Conservation (phyloP, 2,888 invertebrate genomes). For the Pristionchus mayeri region DNA sequence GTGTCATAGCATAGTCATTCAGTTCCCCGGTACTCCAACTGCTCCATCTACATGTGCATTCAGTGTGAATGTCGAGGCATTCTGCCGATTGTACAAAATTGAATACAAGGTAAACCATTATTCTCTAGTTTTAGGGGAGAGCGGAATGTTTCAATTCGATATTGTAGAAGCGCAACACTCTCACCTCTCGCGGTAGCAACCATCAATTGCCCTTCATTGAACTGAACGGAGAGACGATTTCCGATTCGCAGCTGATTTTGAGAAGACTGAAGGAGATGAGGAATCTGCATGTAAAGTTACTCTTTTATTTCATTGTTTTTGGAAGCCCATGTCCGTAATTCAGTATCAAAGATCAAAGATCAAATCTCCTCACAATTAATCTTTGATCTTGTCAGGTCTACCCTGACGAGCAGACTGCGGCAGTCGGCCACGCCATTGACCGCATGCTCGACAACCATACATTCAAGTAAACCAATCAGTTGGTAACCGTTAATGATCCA, state of each 20-base stretch:
- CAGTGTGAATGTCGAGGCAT: conserved; percentile 73
- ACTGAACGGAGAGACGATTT: conserved; percentile 16
- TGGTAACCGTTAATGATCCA: not conserved
- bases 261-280: conserved; percentile 1
- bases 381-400: not conserved
- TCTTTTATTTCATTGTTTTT: not conserved
- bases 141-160: no score
- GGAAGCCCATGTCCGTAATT: no score
- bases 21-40: not conserved
- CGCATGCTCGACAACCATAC: conserved; percentile 44
- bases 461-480: not conserved
- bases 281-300: not conserved
- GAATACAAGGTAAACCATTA: conserved; percentile 67
- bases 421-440: not conserved
- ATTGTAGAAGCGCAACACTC: not conserved
- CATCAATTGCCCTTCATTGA: conserved; percentile 28
- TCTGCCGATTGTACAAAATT: conserved; percentile 69
- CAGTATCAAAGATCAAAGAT: no score
- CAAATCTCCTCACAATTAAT: no score
- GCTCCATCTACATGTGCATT: conserved; percentile 72
- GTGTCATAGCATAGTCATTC: not conserved
- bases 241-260: conserved; percentile 33
- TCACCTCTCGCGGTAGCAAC: not conserved
- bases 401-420: not conserved
- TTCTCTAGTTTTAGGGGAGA: no score